Base-by-base conservation (phyloP, 2,888 invertebrate species). In the Tetragnatha montana region DNA sequence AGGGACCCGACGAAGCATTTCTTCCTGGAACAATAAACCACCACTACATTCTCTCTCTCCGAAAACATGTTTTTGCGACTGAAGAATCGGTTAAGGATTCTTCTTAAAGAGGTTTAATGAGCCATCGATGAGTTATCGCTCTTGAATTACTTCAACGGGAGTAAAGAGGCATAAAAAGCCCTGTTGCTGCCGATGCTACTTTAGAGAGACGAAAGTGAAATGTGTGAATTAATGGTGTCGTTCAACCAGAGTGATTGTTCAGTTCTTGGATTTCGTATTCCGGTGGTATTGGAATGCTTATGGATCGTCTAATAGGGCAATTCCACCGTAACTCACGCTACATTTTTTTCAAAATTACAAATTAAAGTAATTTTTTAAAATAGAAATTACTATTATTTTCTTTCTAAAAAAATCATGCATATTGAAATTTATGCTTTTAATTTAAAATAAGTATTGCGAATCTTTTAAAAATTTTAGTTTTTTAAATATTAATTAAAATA, bases 201-300 rank as follows among this genome's bases (percentile, higher is more conserved):
- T 60, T 10, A 60, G 14, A 60, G 60, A 10, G 60, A 60, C 35
- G 51, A 4, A 22, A 60, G 60, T 10, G 22, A 60, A 10, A 68
- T 60, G 60, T 78, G 78, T 21, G 51, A 78, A 78, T 78, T 78
- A 60, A 78, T 78, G 78, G 60, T 78, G 78, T 60, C 78, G 17
- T 78, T 78, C 78, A 78, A 78, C 78, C 60, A 22, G 17, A 21
- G 22, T 78, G 76, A 49, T 50, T 49, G 50, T 76, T 50, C 49
- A 10, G 19, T 76, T 22, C 49, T 51, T 60, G 22, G 22, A 60
- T 35, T 78, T 22, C 60, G 14, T 60, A 78, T 78, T 78, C 22
- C 21, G 50, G 60, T 68, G 17, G 60, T 14, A 14, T 60, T 78
- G 35, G 35, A 4, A 35, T 35, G 35, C 14, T 60, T 60, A 60